A percentile compares a stretch with the other conserved stretches of the same genome.
These are phyloP conservation scores for Phenganax stokvisi DNA, from an alignment of 92 coral and sea anemone species.

Conservation along the genomic window DNA sequence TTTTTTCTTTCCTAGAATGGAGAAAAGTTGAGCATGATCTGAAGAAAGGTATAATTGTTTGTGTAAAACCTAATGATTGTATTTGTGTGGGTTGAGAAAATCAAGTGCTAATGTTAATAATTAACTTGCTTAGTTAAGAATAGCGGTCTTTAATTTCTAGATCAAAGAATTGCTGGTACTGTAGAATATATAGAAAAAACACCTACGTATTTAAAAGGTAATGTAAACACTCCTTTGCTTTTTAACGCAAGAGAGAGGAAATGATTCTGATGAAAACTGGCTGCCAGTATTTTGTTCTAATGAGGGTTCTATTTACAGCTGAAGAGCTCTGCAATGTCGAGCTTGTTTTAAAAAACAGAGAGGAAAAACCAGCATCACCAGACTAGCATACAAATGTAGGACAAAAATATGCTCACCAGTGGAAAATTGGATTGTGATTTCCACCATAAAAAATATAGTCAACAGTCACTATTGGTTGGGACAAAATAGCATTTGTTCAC, in stretches of 20 bases:
- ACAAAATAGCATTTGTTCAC: too few relatives aligned
- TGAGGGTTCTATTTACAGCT: not conserved
- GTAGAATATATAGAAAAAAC: conserved; percentile 33
- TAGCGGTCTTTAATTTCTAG: not conserved
- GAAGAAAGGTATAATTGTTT: conserved; percentile 10
- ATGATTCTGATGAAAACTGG: not conserved
- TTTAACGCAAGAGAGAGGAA: not conserved
- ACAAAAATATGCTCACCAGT: not conserved
- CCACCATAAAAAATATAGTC: too few relatives aligned
- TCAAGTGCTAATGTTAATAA: not conserved
- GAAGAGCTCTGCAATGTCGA: conserved; percentile 25
- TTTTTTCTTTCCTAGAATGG: conserved; percentile 14
- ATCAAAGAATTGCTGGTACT: conserved; percentile 17
- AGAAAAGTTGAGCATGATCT: conserved; percentile 33
- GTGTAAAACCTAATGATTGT: not conserved
- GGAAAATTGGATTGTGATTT: not conserved
- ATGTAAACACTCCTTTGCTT: not conserved
- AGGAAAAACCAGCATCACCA: conserved; percentile 13
- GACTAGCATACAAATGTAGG: not conserved
- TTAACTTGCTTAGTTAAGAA: not conserved
- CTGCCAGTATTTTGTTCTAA: not conserved
- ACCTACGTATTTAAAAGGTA: conserved; percentile 38
- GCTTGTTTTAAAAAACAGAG: conserved; percentile 12
- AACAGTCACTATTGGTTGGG: too few relatives aligned
- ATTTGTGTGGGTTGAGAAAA: not conserved